Percentiles rank a stretch among this genome's conserved stretches.
phyloP scores from a whole-genome alignment of 2,113 vertebrate species.

The Neodon shergylaensis region DNA sequence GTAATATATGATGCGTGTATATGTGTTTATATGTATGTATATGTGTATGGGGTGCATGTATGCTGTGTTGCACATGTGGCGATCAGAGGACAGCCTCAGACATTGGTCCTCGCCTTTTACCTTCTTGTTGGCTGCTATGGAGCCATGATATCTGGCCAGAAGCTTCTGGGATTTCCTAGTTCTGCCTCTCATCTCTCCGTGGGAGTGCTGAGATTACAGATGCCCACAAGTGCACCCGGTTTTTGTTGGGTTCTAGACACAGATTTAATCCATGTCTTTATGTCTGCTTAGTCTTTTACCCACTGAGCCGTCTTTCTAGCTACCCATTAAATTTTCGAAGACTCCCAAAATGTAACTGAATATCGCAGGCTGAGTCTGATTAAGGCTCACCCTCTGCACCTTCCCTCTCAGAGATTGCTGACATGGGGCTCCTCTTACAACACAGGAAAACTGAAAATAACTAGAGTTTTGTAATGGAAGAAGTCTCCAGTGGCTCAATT shows the following conservation, averaged over 20 bases:
- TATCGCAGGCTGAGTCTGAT: constrained; percentile 28
- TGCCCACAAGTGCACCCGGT: too few species aligned
- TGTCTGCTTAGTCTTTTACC: neutral
- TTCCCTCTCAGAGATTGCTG: constrained; percentile 38
- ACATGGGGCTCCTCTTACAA: constrained; percentile 49
- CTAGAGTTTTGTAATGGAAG: constrained; percentile 35
- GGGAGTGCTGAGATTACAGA: neutral
- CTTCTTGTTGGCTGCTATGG: neutral
- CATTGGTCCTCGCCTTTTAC: too few species aligned
- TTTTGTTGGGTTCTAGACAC: neutral
- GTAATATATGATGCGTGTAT: neutral
- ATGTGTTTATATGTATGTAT: neutral
- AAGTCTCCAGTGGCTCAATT: constrained; percentile 32
- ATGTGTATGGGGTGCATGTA: neutral
- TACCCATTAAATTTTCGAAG: neutral
- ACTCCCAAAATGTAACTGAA: neutral
- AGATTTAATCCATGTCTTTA: neutral
- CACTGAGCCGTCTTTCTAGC: neutral
- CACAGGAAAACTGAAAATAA: constrained; percentile 50
- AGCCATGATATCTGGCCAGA: neutral
- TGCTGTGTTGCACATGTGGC: neutral
- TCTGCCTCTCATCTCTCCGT: neutral
- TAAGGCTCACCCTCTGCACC: neutral
- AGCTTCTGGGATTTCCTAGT: neutral
- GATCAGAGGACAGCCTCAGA: neutral